Evolutionary conservation across 2,797 vertebrate genomes (phyloP).

Genomic region (Brotula barbata): DNA sequence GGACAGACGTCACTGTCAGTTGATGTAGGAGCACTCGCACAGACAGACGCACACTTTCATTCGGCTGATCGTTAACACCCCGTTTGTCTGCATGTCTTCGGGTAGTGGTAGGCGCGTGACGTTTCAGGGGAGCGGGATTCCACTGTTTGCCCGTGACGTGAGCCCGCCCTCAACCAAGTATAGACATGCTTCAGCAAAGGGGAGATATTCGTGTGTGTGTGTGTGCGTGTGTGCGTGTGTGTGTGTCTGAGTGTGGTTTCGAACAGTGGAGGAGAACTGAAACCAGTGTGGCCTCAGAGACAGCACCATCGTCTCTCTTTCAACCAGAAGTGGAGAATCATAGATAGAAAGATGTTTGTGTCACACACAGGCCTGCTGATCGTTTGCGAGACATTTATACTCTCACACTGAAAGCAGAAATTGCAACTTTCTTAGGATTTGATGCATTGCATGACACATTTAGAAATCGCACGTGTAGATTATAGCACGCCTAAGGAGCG

Average conservation of each 20-base stretch:
- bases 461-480: too few species aligned
- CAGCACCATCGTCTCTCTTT: slow-evolving; percentile 42
- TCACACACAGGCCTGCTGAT: slow-evolving; percentile 22
- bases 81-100: slow-evolving; percentile 38
- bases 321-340: slow-evolving; percentile 37
- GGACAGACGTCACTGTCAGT: slow-evolving; percentile 76
- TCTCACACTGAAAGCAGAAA: background rate
- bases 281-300: slow-evolving; percentile 64
- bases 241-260: slow-evolving; percentile 55
- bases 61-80: slow-evolving; percentile 57
- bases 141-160: slow-evolving; percentile 62
- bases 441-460: too few species aligned
- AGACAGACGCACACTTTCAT: slow-evolving; percentile 69
- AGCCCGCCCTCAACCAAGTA: slow-evolving; percentile 37
- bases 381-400: slow-evolving; percentile 15
- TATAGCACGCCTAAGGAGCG: slow-evolving; percentile 57
- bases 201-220: slow-evolving; percentile 25
- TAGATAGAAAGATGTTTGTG: slow-evolving; percentile 25
- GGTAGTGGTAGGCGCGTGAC: slow-evolving; percentile 66
- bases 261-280: slow-evolving; percentile 65
- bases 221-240: slow-evolving; percentile 19
- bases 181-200: slow-evolving; percentile 18
- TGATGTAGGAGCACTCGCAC: slow-evolving; percentile 59
- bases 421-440: slow-evolving; percentile 15
- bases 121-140: slow-evolving; percentile 68